phyloP scores from a whole-genome alignment of 2,797 vertebrate genomes.

The Coendou prehensilis region DNA sequence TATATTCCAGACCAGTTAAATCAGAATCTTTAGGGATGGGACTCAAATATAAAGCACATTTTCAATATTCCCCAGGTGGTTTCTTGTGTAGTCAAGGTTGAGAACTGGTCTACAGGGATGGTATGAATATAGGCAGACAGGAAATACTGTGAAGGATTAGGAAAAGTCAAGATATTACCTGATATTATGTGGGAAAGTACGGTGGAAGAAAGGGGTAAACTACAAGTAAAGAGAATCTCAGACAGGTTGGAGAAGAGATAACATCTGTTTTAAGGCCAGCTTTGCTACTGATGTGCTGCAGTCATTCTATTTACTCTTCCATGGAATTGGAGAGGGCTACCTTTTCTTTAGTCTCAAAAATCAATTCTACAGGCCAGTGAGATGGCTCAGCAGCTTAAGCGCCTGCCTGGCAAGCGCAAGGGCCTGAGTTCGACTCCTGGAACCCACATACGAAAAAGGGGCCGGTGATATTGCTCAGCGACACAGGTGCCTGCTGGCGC shows the following conservation, averaged over 20 bases:
- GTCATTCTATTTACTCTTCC: neutral
- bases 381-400: too few relatives aligned
- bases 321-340: neutral
- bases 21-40: too few relatives aligned
- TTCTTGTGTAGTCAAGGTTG: neutral
- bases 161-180: neutral
- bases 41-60: neutral
- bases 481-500: too few relatives aligned
- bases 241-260: too few relatives aligned
- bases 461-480: too few relatives aligned
- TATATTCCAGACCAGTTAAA: neutral
- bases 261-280: neutral
- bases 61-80: neutral
- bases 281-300: neutral
- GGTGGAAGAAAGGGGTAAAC: neutral
- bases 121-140: neutral
- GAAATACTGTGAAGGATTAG: neutral
- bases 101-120: neutral
- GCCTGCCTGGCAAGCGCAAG: too few relatives aligned
- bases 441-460: too few relatives aligned
- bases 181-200: neutral
- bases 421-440: too few relatives aligned
- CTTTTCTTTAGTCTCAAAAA: neutral
- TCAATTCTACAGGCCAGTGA: neutral
- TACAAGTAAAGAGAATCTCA: neutral